Percentiles rank a stretch among this genome's conserved stretches.
Evolutionary conservation across 1,140 invertebrate species (phyloP).

Genomic region (Xylocopa sonorina): DNA sequence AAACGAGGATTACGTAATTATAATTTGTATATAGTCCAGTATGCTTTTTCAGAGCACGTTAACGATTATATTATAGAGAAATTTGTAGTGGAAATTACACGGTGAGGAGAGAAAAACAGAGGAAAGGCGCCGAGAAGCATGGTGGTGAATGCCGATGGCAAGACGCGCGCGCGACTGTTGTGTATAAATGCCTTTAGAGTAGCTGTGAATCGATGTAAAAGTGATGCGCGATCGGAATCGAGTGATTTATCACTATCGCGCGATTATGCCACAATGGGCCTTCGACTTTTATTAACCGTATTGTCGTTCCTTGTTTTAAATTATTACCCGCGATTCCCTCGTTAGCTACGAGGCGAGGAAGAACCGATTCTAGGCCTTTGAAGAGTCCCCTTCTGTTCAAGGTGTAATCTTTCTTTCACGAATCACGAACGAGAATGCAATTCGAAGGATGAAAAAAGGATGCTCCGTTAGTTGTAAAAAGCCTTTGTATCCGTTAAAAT

Average conservation of each 20-base stretch:
- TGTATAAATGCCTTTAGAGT: slow-evolving; percentile 42
- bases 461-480: neutral
- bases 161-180: slow-evolving; percentile 2
- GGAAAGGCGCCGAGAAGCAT: neutral
- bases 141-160: neutral
- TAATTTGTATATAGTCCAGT: slow-evolving; percentile 69
- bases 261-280: slow-evolving; percentile 58
- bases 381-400: neutral
- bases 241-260: slow-evolving; percentile 35
- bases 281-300: slow-evolving; percentile 43
- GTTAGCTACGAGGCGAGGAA: neutral
- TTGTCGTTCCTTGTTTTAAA: neutral
- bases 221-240: slow-evolving; percentile 18
- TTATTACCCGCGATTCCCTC: neutral
- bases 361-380: neutral
- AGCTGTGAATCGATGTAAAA: slow-evolving; percentile 31
- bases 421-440: neutral
- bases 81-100: slow-evolving; percentile 52
- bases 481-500: slow-evolving; percentile 2
- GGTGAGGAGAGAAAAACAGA: slow-evolving; percentile 2
- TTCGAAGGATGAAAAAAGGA: neutral
- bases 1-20: slow-evolving; percentile 43
- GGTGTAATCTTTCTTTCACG: neutral
- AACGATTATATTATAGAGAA: slow-evolving; percentile 49
- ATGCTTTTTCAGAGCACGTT: slow-evolving; percentile 65